phyloP scores from a whole-genome alignment of 2,888 invertebrate species.

The Leucania comma region DNA sequence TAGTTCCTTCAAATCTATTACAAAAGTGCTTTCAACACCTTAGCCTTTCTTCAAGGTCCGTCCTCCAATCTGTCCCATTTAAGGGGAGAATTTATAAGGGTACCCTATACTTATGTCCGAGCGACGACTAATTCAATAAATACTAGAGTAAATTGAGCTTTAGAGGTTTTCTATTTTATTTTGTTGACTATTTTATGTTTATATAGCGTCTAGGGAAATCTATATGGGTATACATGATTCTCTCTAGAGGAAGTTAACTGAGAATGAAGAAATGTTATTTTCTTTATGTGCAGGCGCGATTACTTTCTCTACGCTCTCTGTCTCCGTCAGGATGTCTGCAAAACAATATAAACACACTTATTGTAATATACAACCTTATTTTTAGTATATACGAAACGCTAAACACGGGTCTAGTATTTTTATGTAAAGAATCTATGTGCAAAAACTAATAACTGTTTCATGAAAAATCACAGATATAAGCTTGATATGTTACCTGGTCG shows the following conservation, averaged over 20 bases:
- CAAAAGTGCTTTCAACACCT: conserved; percentile 1
- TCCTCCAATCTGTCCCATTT: conserved; percentile 35
- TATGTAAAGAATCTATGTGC: too few species aligned
- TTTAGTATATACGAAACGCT: too few species aligned
- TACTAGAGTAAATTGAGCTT: conserved; percentile 40
- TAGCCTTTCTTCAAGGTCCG: conserved; percentile 21
- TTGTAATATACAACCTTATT: too few species aligned
- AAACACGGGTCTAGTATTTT: too few species aligned
- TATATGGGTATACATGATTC: neutral
- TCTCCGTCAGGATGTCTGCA: too few species aligned
- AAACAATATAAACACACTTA: too few species aligned
- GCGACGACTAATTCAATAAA: conserved; percentile 45
- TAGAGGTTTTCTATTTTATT: conserved; percentile 25
- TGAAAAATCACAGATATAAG: too few species aligned
- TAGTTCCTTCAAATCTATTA: conserved; percentile 15
- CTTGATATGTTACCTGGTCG: too few species aligned
- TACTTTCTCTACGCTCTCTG: too few species aligned
- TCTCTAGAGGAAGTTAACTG: neutral
- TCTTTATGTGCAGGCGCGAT: too few species aligned
- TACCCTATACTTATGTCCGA: conserved; percentile 26
- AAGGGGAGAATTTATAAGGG: conserved; percentile 46
- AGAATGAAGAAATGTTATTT: neutral
- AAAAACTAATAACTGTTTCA: too few species aligned
- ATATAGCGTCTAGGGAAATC: conserved; percentile 27
- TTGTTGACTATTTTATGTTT: conserved; percentile 27